Evolutionary conservation across 2,113 vertebrate genomes (phyloP), one percentile per base, ranked within the genome.

Genomic region (Centropristis striata): DNA sequence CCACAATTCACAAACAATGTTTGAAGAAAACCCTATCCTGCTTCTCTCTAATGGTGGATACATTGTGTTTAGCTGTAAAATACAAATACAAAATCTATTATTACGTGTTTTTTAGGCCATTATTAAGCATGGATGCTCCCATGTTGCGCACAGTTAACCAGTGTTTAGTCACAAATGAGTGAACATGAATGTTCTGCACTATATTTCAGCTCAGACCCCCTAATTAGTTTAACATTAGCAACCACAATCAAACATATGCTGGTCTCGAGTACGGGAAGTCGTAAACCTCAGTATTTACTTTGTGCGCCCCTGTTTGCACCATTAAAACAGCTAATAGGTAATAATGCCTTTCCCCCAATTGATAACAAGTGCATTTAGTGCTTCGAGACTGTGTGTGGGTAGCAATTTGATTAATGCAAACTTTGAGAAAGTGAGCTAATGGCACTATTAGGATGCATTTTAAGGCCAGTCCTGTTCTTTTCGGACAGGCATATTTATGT

Each of bases 171-270:
- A 89, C 90, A 89, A 90, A 92, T 84, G 85, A 84, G 80, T 66
- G 80, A 91, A 81, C 79, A 41, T 67, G 64, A 75, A 74, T 78
- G 78, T 70, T 78, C 75, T 72, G 71, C 64, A 20, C 69, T 63
- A 88, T 94, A 93, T 94, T 94, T 94, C 92, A 92, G 67, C 95
- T 94, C 95, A 86, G 82, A 92, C 81, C 94, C 94, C 86, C 64
- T 94, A 96, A 96, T 96, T 96, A 96, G 91, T 92, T 78, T 88
- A 88, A 90, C 92, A 92, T 95, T 95, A 95, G 94, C 91, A 91
- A 92, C 94, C 87, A 85, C 91, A 92, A 91, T 89, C 92, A 91
- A 94, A 89, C 90, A 71, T 58, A 72, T 92, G 91, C 85, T 92
- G 92, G 94, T 84, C 90, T 96, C 78, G 87, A 95, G 95, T 92